Evolutionary conservation across 2,113 vertebrate species (phyloP), one percentile per base, ranked within the genome.

Genomic region (Actenoides lindsayi): DNA sequence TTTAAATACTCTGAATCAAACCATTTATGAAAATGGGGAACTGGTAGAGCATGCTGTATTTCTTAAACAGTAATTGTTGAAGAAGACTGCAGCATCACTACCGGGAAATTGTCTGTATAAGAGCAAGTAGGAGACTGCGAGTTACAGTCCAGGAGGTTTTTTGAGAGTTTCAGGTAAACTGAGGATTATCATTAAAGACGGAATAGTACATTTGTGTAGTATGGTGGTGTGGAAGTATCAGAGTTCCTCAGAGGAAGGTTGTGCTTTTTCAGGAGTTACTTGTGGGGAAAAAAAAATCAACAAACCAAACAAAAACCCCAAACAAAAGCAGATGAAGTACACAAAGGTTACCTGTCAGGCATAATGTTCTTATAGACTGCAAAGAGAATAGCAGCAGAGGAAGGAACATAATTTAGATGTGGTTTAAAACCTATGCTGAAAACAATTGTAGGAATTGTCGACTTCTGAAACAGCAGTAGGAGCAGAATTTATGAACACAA

Each of bases 341-440:
- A 13, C 69, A 83, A 95, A 93, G 82, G 70, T 88, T 81, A 67
- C 56, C 87, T 93, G 67, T 73, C 92, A 94, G 80, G 75, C 28
- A 41, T 42, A 59, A 88, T 78, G 50, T 90, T 51, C 51, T 53
- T 15, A 79, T 81, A 90, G 33, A 31, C 69, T 84, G 57, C 17
- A 56, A 93, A 77, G 79, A 87, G 95, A 94, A 35, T 80, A 56
- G 70, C 10, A 20, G 14, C 42, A 68, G 50, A 89, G 24, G 42
- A 94, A 87, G 56, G 57, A 59, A 24, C 7, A 4, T 93, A 94
- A 13, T 19, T 85, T 79, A 37, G 33, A 16, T 67, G 54, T 76
- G 56, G 31, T 65, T 89, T 87, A 83, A 91, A 93, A 74, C 27
- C 70, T 48, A 50, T 46, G 24, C 15, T 46, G 82, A 64, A 87